phyloP scores from a whole-genome alignment of 2,888 invertebrate genomes.

The Cylloceria caligata region DNA sequence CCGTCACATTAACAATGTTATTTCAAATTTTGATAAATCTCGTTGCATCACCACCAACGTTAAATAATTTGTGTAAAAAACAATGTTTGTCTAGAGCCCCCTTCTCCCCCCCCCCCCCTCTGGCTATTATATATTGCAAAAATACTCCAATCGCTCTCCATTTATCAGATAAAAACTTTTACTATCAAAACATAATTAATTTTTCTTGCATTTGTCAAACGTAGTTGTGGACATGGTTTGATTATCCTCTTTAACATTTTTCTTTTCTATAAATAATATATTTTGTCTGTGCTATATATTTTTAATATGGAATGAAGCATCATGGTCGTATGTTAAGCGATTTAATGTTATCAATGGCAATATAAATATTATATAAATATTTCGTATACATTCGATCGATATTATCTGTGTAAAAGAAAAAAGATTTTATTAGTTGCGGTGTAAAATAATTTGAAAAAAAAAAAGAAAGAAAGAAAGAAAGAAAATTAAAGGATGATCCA shows the following conservation, averaged over 20 bases:
- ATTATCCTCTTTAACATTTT: conserved; percentile 59
- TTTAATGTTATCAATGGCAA: conserved; percentile 66
- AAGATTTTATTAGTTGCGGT: conserved; percentile 30
- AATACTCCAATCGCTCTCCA: conserved; percentile 5
- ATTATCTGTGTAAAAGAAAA: conserved; percentile 15
- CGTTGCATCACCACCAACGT: background rate
- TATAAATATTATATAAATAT: conserved; percentile 54
- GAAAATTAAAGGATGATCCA: background rate
- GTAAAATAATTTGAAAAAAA: conserved; percentile 1
- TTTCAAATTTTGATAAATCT: background rate
- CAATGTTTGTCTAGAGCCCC: conserved; percentile 17
- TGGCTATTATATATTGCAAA: conserved; percentile 17
- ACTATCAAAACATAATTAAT: conserved; percentile 38
- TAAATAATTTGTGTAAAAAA: conserved; percentile 2
- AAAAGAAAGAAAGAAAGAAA: background rate
- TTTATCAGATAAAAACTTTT: conserved; percentile 9
- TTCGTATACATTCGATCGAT: conserved; percentile 19
- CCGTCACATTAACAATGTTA: no score
- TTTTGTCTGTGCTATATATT: conserved; percentile 67
- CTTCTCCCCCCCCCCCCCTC: no score
- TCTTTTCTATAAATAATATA: conserved; percentile 56
- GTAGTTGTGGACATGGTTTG: conserved; percentile 66
- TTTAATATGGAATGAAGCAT: conserved; percentile 79
- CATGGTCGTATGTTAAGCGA: conserved; percentile 75
- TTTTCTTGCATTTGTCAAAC: conserved; percentile 58